phyloP scores from a whole-genome alignment of 2,113 vertebrate species.

The Perca flavescens region DNA sequence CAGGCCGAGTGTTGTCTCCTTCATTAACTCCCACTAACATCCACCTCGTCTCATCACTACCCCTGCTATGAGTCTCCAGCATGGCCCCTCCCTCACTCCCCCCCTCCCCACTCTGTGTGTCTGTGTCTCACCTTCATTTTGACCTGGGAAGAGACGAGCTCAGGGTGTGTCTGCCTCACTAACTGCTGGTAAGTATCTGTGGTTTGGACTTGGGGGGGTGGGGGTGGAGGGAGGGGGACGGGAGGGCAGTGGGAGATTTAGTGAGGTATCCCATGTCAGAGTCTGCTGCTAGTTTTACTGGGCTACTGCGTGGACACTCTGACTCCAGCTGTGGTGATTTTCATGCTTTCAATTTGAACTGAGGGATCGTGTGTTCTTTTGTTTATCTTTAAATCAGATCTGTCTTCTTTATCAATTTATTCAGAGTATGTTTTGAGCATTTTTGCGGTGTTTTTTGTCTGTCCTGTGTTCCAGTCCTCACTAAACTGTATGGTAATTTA shows the following conservation, averaged over 20 bases:
- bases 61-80: constrained; percentile 62
- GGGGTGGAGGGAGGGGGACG: not conserved
- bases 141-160: constrained; percentile 58
- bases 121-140: constrained; percentile 73
- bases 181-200: constrained; percentile 71
- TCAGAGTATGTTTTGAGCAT: too few relatives aligned
- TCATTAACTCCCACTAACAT: constrained; percentile 78
- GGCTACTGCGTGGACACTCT: constrained; percentile 12
- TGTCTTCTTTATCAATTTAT: too few relatives aligned
- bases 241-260: constrained; percentile 3
- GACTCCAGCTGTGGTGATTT: constrained; percentile 31
- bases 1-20: constrained; percentile 34
- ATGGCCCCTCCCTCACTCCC: constrained; percentile 60
- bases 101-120: constrained; percentile 36
- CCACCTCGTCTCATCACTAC: constrained; percentile 53
- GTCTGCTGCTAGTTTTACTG: constrained; percentile 31
- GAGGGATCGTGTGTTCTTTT: not conserved
- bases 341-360: constrained; percentile 14
- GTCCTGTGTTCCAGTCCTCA: not conserved
- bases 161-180: constrained; percentile 45
- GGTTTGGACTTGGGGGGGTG: constrained; percentile 10
- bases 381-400: not conserved
- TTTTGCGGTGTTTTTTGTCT: too few relatives aligned
- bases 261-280: constrained; percentile 23
- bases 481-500: not conserved